Evolutionary conservation across 2,797 vertebrate genomes (phyloP).

Genomic region (Garrulus glandarius): DNA sequence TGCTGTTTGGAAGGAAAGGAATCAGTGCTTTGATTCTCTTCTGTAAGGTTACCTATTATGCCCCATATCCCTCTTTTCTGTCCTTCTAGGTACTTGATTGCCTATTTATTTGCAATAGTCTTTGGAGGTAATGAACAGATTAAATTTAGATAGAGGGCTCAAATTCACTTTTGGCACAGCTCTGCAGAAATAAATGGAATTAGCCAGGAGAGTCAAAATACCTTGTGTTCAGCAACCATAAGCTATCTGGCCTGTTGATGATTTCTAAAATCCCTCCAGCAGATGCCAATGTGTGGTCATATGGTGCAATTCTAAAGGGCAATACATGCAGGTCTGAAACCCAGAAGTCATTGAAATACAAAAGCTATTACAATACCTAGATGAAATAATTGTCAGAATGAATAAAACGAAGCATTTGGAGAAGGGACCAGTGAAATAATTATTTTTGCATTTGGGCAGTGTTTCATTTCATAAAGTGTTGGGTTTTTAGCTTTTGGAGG

Average conservation of each 20-base stretch:
- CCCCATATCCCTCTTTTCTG: neutral
- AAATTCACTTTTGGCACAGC: slow-evolving; percentile 30
- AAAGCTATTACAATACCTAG: neutral
- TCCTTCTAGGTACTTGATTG: slow-evolving; percentile 33
- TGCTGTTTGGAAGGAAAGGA: slow-evolving; percentile 50
- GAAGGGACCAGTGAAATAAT: neutral
- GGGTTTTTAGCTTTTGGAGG: accelerated
- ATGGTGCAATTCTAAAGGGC: neutral
- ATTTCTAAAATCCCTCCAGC: neutral
- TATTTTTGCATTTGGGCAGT: neutral
- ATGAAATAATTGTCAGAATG: neutral
- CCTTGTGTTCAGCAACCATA: slow-evolving; percentile 17
- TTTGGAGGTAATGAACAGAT: slow-evolving; percentile 55
- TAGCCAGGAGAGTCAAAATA: slow-evolving; percentile 45
- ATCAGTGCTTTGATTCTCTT: slow-evolving; percentile 18
- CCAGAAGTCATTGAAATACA: neutral
- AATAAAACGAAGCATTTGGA: neutral
- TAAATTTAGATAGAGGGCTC: slow-evolving; percentile 56
- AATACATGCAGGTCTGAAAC: neutral
- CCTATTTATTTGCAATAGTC: slow-evolving; percentile 59
- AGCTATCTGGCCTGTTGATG: slow-evolving; percentile 3
- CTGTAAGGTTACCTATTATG: slow-evolving; percentile 13
- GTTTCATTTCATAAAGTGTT: neutral
- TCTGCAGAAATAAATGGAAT: slow-evolving; percentile 39
- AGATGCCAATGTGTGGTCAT: neutral